phyloP scores from a whole-genome alignment of 2,797 vertebrate species.

The Alauda arvensis region DNA sequence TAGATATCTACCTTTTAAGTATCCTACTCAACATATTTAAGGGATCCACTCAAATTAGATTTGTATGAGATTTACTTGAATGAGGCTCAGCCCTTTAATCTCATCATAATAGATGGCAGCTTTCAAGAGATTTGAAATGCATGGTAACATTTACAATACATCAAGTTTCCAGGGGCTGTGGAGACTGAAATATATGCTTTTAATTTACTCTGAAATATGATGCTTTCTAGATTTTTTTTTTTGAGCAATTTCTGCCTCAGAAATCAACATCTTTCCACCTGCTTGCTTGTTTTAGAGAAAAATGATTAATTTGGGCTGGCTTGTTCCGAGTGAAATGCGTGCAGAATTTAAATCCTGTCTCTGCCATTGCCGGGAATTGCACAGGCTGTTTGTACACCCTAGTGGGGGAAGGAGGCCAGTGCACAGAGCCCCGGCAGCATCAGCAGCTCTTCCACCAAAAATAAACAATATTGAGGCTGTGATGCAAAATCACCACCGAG shows the following conservation, averaged over 20 bases:
- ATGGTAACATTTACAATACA: background rate
- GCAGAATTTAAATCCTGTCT: conserved; percentile 17
- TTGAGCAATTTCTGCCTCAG: background rate
- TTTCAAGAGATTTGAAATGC: conserved; percentile 16
- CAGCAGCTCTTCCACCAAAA: background rate
- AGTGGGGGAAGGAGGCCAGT: conserved; percentile 55
- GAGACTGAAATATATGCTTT: background rate
- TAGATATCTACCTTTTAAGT: background rate
- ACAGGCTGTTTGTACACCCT: conserved; percentile 70
- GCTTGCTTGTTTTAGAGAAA: conserved; percentile 25
- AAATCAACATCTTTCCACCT: conserved; percentile 18
- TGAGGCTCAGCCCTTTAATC: background rate
- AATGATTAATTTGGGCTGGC: conserved; percentile 40
- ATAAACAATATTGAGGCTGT: background rate
- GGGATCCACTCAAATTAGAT: background rate
- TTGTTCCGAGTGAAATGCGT: conserved; percentile 22
- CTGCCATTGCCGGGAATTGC: background rate
- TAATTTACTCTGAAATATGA: background rate
- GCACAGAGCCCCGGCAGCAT: background rate
- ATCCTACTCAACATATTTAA: background rate
- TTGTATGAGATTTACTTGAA: background rate
- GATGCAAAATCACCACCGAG: background rate
- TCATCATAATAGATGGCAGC: background rate
- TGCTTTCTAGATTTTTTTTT: background rate
- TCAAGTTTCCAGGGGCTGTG: background rate